Percentiles rank a stretch among this genome's conserved stretches.
phyloP scores from a whole-genome alignment of 2,113 vertebrate species.

The Albula glossodonta region DNA sequence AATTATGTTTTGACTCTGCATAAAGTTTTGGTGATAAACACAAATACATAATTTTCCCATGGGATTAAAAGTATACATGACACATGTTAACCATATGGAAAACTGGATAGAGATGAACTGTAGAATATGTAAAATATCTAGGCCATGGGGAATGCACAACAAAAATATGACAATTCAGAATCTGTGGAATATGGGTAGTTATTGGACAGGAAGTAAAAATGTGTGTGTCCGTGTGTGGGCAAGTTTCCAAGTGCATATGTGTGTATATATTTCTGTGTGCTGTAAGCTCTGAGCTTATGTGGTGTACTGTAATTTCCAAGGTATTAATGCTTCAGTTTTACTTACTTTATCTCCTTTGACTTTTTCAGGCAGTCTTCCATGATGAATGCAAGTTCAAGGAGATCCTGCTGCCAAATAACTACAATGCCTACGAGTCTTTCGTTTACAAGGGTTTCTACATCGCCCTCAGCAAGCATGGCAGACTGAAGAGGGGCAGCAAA shows the following conservation, averaged over 20 bases:
- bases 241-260: no score
- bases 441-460: slow-evolving; percentile 80
- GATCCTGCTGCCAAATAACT: slow-evolving; percentile 90
- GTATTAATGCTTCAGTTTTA: slow-evolving; percentile 33
- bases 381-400: slow-evolving; percentile 95
- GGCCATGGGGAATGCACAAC: background rate
- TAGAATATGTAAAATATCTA: background rate
- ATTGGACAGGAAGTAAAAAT: background rate
- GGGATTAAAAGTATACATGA: background rate
- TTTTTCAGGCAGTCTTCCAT: slow-evolving; percentile 82
- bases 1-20: background rate
- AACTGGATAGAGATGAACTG: background rate
- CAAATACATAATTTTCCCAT: background rate
- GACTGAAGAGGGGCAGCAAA: slow-evolving; percentile 85
- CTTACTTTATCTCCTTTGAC: background rate
- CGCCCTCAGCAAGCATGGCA: slow-evolving; percentile 89
- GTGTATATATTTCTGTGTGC: no score
- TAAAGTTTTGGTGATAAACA: background rate
- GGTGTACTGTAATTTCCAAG: background rate
- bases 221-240: background rate
- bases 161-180: background rate
- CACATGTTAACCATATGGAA: background rate
- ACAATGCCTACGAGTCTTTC: slow-evolving; percentile 91
- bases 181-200: no score
- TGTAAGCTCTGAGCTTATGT: background rate